Evolutionary conservation across 2,113 vertebrate species (phyloP).

Genomic region (Neomonachus schauinslandi): DNA sequence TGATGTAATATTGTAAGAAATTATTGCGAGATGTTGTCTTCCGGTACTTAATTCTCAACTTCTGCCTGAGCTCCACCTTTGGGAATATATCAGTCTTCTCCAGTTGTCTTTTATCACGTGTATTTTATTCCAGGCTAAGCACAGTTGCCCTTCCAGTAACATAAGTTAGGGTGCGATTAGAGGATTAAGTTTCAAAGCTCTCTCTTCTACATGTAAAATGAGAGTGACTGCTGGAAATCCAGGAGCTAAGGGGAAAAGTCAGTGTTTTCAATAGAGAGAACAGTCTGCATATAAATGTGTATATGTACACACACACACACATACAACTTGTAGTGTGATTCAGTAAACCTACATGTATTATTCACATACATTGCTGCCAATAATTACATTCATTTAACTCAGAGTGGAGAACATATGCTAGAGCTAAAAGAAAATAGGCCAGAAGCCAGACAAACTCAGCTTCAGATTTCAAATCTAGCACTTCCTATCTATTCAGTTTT

Average conservation of each 20-base stretch:
- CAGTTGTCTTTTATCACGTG: background rate
- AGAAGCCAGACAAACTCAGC: constrained; percentile 33
- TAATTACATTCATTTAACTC: constrained; percentile 43
- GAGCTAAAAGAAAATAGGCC: constrained; percentile 17
- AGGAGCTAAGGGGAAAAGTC: background rate
- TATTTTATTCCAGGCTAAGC: background rate
- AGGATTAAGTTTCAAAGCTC: background rate
- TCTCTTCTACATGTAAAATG: background rate
- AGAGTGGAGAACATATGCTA: background rate
- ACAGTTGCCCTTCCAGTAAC: background rate
- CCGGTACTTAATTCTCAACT: background rate
- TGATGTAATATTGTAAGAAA: background rate
- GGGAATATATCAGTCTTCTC: background rate
- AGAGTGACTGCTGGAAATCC: background rate
- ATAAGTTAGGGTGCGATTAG: background rate
- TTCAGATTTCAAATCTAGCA: constrained; percentile 43
- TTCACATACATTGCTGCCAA: background rate
- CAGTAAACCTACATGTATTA: background rate
- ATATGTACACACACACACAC: background rate
- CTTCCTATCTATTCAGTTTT: constrained; percentile 36
- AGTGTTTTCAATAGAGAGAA: background rate
- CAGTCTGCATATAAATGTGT: background rate
- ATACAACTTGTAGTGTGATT: background rate
- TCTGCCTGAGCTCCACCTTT: background rate
- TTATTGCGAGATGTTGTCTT: background rate